A percentile compares a stretch with the other conserved stretches of the same genome.
Evolutionary conservation across 2,888 invertebrate genomes (phyloP).

Genomic region (Cheiracanthium punctorium): DNA sequence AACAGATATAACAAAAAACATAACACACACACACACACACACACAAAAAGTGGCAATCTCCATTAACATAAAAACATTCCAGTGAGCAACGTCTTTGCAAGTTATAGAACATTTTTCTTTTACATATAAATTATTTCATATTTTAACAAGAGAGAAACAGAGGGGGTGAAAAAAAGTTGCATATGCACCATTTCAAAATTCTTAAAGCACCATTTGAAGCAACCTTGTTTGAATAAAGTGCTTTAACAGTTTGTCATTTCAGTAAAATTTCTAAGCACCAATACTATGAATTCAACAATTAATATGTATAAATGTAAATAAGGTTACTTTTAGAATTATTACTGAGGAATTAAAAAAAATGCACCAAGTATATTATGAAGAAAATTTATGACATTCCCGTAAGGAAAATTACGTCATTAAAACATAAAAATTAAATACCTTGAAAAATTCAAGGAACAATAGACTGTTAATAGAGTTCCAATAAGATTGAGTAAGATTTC

Average conservation of each 20-base stretch:
- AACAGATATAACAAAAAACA: no score
- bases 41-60: background rate
- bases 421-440: no score
- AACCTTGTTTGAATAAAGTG: background rate
- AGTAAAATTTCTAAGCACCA: background rate
- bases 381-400: no score
- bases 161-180: background rate
- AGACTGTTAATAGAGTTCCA: no score
- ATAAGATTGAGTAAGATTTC: no score
- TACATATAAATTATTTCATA: background rate
- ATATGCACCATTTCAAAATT: conserved; percentile 17
- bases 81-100: background rate
- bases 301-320: no score
- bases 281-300: background rate
- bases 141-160: no score
- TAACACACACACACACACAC: background rate
- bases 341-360: no score
- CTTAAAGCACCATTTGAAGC: background rate
- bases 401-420: no score
- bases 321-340: no score
- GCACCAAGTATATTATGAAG: no score
- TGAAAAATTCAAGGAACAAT: no score
- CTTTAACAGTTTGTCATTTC: background rate
- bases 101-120: background rate
- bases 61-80: conserved; percentile 1